These are phyloP conservation scores for Branchinecta lynchi DNA, from an alignment of 1,140 invertebrate species.

Conservation along the genomic window DNA sequence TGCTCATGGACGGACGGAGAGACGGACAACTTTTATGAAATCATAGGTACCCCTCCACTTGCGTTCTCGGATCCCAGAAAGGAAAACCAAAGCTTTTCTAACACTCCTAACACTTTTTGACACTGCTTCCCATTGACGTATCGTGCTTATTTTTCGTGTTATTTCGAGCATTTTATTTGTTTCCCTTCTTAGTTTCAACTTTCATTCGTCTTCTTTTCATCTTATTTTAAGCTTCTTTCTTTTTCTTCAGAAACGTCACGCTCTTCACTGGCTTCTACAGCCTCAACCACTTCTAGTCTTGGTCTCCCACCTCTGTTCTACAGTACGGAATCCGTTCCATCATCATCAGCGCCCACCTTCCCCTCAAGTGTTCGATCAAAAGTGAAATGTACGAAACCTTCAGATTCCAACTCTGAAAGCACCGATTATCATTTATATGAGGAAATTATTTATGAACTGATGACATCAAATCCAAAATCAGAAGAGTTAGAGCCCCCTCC, in stretches of 20 bases:
- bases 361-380: constrained; percentile 7
- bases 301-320: not conserved
- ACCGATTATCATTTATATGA: constrained; percentile 7
- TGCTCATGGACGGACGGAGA: too few species aligned
- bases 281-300: not conserved
- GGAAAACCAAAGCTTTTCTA: too few species aligned
- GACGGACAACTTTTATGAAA: too few species aligned
- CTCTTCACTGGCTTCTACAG: not conserved
- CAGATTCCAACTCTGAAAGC: not conserved
- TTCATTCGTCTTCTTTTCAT: not conserved
- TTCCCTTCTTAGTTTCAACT: not conserved
- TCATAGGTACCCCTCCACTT: too few species aligned
- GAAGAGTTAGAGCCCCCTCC: not conserved
- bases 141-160: too few species aligned
- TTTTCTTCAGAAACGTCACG: not conserved
- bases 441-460: constrained; percentile 8
- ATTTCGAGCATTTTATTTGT: too few species aligned
- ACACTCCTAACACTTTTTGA: too few species aligned
- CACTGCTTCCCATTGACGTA: too few species aligned
- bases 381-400: not conserved
- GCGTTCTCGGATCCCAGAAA: too few species aligned
- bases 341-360: not conserved
- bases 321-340: not conserved
- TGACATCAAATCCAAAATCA: constrained; percentile 1
- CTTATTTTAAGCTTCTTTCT: not conserved